Evolutionary conservation across 2,113 vertebrate genomes (phyloP).

Genomic region (Rutilus rutilus): DNA sequence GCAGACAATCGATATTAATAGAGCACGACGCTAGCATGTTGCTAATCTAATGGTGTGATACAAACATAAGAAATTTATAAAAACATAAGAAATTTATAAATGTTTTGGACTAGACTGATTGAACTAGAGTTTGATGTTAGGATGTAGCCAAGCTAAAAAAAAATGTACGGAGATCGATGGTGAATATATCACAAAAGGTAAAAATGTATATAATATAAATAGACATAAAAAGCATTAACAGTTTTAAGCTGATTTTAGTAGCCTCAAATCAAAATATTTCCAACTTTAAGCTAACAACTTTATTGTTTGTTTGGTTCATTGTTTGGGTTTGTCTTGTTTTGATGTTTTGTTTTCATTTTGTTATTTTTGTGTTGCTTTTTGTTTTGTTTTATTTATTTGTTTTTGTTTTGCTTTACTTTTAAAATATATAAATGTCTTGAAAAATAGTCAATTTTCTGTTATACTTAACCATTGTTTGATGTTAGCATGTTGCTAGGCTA

Average conservation of each 20-base stretch:
- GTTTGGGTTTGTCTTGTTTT: neutral
- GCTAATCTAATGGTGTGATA: neutral
- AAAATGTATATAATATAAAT: neutral
- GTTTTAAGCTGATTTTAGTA: neutral
- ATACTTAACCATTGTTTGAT: neutral
- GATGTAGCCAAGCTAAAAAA: neutral
- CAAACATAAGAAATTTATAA: neutral
- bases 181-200: neutral
- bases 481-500: neutral
- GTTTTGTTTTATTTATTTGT: neutral
- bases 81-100: neutral
- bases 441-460: neutral
- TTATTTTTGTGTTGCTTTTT: neutral
- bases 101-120: neutral
- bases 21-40: neutral
- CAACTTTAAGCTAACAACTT: neutral
- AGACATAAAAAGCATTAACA: neutral
- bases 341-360: neutral
- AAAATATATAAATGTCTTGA: neutral
- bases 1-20: neutral
- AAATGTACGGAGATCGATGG: neutral
- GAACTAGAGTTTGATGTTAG: no score
- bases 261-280: neutral
- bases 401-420: neutral
- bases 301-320: neutral